These are phyloP conservation scores for Drosophila yakuba DNA, from an alignment of 1,140 invertebrate species.

Conservation along the genomic window DNA sequence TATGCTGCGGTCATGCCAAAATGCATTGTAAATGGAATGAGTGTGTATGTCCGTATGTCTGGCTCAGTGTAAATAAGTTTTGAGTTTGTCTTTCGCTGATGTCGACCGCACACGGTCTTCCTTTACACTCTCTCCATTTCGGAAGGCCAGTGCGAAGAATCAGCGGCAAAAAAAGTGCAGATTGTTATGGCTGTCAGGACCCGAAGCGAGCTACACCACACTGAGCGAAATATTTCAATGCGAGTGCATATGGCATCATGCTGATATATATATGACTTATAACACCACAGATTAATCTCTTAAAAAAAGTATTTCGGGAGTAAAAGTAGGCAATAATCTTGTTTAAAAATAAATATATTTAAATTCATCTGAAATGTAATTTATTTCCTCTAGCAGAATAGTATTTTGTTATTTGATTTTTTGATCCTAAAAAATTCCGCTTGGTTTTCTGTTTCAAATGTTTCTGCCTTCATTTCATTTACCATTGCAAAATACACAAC, in stretches of 20 bases:
- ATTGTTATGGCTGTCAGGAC: conserved; percentile 55
- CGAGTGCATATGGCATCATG: too few relatives aligned
- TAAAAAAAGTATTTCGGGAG: too few relatives aligned
- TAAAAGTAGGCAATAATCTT: not conserved
- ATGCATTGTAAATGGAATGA: conserved; percentile 46
- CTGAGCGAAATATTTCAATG: conserved; percentile 1
- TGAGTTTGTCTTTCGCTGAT: conserved; percentile 48
- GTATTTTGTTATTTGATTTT: too few relatives aligned
- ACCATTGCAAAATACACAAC: not conserved
- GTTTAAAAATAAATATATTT: too few relatives aligned
- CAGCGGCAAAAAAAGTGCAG: conserved; percentile 41
- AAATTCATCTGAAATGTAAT: not conserved
- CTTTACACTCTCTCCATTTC: conserved; percentile 7
- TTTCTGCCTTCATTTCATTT: not conserved
- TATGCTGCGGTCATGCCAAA: conserved; percentile 52
- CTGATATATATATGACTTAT: too few relatives aligned
- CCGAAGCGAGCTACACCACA: conserved; percentile 16
- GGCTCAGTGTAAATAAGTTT: conserved; percentile 47
- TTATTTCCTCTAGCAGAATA: not conserved
- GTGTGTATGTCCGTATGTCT: conserved; percentile 15
- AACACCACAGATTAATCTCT: too few relatives aligned
- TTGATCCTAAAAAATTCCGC: not conserved
- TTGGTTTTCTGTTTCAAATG: not conserved
- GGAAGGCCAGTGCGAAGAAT: conserved; percentile 17
- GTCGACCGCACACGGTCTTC: conserved; percentile 29